Conservation (phyloP, 2,888 invertebrate genomes). For the Lutraria lutraria region DNA sequence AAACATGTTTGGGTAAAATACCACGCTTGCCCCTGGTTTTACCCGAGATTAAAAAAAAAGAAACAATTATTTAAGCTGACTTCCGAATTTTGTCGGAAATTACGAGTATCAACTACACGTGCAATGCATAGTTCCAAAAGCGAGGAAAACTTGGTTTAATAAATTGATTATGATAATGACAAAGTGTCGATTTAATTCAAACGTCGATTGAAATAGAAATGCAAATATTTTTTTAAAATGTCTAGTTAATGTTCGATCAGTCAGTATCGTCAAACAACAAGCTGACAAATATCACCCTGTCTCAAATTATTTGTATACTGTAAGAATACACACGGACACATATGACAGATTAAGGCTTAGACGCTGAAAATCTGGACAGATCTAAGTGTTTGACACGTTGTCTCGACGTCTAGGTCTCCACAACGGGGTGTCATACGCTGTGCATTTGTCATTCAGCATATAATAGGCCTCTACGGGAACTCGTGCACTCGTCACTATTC, state of each 20-base stretch:
- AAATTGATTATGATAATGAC: too few relatives aligned
- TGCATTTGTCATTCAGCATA: constrained; percentile 18
- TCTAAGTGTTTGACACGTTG: constrained; percentile 6
- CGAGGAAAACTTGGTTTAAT: too few relatives aligned
- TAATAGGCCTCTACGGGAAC: not conserved
- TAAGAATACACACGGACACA: not conserved
- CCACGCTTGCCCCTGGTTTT: too few relatives aligned
- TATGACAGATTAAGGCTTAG: not conserved
- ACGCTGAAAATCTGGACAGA: not conserved
- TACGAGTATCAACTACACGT: too few relatives aligned
- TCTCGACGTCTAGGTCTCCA: constrained; percentile 9
- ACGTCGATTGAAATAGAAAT: not conserved
- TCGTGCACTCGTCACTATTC: not conserved
- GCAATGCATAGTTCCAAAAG: too few relatives aligned
- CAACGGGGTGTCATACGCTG: not conserved
- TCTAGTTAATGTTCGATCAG: not conserved
- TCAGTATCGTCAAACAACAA: not conserved
- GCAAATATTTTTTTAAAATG: not conserved
- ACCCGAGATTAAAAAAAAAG: too few relatives aligned
- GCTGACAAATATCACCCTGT: not conserved
- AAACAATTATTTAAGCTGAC: too few relatives aligned
- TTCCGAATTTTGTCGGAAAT: too few relatives aligned
- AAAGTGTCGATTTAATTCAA: too few relatives aligned
- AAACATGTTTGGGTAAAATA: too few relatives aligned
- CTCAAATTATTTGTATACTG: not conserved